phyloP scores from a whole-genome alignment of 2,797 vertebrate genomes.

The Rhodeus uyekii region DNA sequence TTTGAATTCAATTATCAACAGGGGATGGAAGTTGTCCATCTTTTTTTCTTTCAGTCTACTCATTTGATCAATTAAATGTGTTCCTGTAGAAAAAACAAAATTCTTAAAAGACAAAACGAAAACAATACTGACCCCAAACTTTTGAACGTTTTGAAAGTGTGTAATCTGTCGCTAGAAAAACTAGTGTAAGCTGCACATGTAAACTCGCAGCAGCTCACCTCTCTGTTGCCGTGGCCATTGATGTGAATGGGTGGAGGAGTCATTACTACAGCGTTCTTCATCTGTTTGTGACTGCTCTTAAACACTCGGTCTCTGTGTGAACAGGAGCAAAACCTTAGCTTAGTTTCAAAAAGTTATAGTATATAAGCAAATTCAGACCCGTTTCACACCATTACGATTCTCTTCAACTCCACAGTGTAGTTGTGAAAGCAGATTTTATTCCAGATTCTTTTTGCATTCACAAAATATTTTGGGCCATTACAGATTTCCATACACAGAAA shows the following conservation, averaged over 20 bases:
- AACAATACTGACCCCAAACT: background rate
- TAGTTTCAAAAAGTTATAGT: background rate
- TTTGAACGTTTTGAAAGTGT: background rate
- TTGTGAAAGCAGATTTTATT: background rate
- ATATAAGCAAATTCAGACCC: background rate
- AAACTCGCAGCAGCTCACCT: slow-evolving; percentile 72
- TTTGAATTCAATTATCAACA: background rate
- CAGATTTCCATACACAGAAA: background rate
- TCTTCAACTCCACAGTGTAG: background rate
- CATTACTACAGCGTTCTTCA: slow-evolving; percentile 76
- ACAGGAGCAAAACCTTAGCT: background rate
- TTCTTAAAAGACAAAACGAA: background rate
- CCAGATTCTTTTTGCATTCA: background rate
- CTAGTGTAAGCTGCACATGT: background rate
- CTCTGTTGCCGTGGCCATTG: slow-evolving; percentile 77
- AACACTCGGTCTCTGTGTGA: slow-evolving; percentile 77
- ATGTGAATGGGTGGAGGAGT: slow-evolving; percentile 84
- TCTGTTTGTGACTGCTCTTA: slow-evolving; percentile 79
- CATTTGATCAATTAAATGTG: background rate
- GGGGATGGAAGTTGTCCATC: background rate
- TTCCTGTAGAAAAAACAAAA: background rate
- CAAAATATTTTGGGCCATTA: background rate
- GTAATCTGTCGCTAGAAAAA: background rate
- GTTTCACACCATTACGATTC: background rate
- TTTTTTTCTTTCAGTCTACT: background rate